phyloP scores from a whole-genome alignment of 2,113 vertebrate species.

The Oryctolagus cuniculus region mOryCun1.1 NC_091435.1:152958001-152958500 shows the following conservation, averaged over 20 bases:
- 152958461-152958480: conserved; percentile 74
- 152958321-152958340: conserved; percentile 69
- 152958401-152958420: conserved; percentile 76
- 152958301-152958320: conserved; percentile 69
- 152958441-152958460: conserved; percentile 61
- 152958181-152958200: conserved; percentile 43
- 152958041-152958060: conserved; percentile 80
- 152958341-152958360: conserved; percentile 64
- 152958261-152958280: conserved; percentile 47
- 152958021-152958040: conserved; percentile 70
- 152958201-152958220: conserved; percentile 2
- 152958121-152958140: conserved; percentile 72
- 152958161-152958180: conserved; percentile 77
- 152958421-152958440: conserved; percentile 63
- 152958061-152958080: conserved; percentile 76
- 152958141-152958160: conserved; percentile 74
- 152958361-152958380: conserved; percentile 68
- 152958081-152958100: conserved; percentile 69
- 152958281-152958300: conserved; percentile 62
- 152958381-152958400: conserved; percentile 73
- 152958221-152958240: background rate
- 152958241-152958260: background rate
- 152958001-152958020: conserved; percentile 48
- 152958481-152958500: conserved; percentile 69
- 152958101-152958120: conserved; percentile 77